Base-by-base conservation (phyloP, 2,113 vertebrate species). In the Hydropotes inermis region DNA sequence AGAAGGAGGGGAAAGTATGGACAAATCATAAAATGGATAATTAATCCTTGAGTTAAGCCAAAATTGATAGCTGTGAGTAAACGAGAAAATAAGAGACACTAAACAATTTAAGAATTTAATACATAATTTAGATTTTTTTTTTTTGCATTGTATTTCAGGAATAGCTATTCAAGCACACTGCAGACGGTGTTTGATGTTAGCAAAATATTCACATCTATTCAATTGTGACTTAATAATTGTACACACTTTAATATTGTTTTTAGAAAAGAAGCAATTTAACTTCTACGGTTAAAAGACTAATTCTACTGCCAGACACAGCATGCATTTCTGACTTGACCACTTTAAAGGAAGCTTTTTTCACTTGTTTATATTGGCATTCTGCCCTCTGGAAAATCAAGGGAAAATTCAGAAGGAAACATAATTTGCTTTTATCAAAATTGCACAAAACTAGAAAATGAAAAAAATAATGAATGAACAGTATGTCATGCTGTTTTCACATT, bases 131-230 rank as follows among this genome's bases (percentile, higher is more conserved):
- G 36, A 36, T 52, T 88, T 4, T 33, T n/a, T 33, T n/a, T 87
- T 94, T 93, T 61, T 82, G 67, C 87, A 89, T 92, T 74, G 76
- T 58, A 92, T 78, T 97, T 95, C 52, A 89, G 58, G 15, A 60
- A 76, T 86, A 94, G 89, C 60, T 88, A 61, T 87, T 95, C 86
- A 93, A 95, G 76, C 43, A 87, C 33, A 84, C 64, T 43, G 16
- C 55, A 96, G 64, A 52, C 36, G 10, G 76, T 74, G 57, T 96
- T 85, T 93, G 76, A 95, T 93, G 45, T 96, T 79, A 79, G 76
- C 55, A 90, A 97, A 97, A 97, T 96, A 97, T 92, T 92, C 85
- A 52, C 83, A 97, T 57, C n/a, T 95, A 96, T 90, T 96, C 45
- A 87, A 23, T 9, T 87, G 61, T 91, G 82, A 96, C 64, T 97